A percentile compares a stretch with the other conserved stretches of the same genome.
phyloP scores from a whole-genome alignment of 2,888 invertebrate genomes.

The Harpalus rubripes region DNA sequence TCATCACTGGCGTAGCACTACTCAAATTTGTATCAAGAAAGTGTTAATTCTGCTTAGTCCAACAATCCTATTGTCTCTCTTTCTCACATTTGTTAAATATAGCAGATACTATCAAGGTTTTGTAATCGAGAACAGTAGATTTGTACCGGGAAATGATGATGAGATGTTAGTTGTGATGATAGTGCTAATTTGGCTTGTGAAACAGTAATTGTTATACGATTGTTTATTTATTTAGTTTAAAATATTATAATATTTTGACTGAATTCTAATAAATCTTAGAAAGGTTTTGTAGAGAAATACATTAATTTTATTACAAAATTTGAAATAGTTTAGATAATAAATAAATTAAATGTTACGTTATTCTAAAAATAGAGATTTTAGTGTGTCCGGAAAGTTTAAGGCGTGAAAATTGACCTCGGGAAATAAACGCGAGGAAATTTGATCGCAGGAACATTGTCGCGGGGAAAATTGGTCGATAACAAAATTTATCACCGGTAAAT shows the following conservation, averaged over 20 bases:
- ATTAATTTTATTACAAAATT: not conserved
- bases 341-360: too few relatives aligned
- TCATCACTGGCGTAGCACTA: slow-evolving; percentile 17
- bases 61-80: slow-evolving; percentile 14
- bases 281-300: not conserved
- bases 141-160: not conserved
- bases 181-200: not conserved
- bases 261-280: not conserved
- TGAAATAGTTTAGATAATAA: not conserved
- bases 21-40: slow-evolving; percentile 43
- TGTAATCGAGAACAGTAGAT: not conserved
- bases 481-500: too few relatives aligned
- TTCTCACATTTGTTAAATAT: not conserved
- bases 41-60: slow-evolving; percentile 29
- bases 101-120: not conserved
- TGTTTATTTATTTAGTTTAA: not conserved
- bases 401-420: too few relatives aligned
- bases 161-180: not conserved
- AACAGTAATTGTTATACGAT: not conserved
- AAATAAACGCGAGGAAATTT: too few relatives aligned
- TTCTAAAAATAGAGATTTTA: too few relatives aligned
- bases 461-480: too few relatives aligned
- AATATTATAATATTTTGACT: not conserved
- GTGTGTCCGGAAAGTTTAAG: too few relatives aligned
- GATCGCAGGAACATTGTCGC: too few relatives aligned